Evolutionary conservation across 2,113 vertebrate species (phyloP), one percentile per base, ranked within the genome.

Genomic region (Seriola aureovittata): DNA sequence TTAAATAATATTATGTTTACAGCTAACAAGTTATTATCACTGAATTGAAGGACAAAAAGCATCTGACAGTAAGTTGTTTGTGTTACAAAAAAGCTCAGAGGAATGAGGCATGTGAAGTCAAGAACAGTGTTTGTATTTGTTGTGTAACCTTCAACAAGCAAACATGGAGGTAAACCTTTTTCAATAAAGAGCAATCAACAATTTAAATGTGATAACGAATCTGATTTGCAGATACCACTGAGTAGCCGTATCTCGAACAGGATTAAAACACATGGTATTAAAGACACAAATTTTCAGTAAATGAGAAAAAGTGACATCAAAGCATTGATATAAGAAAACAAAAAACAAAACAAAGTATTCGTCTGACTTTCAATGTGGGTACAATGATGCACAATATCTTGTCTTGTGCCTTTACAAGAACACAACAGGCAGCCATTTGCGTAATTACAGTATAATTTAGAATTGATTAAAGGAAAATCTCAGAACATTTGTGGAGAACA

Each of bases 161-260:
- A 75, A 48, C 32, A 8, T 62, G 21, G 29, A 75, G 78, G 85
- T 17, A 67, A 65, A 42, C 10, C 48, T 34, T 2, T 46, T 77
- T 57, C 55, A 75, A 3, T 16, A 6, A 68, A 76, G 42, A 88
- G 84, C 63, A 85, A 87, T 87, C 44, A 42, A 50, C 59, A 74
- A 81, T 80, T 77, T 44, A 52, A 86, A 78, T 72, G 48, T 46
- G 65, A 44, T 80, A 84, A 83, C 79, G 66, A 79, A 62, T 25
- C n/a, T 29, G 79, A 91, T 64, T 64, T 58, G 40, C 68, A 82
- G 82, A 87, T 81, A 86, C 1, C 25, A 71, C 46, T 78, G 55
- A 75, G 60, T 21, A 71, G 78, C 50, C 25, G 48, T 57, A 75
- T 78, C 79, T 85, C 23, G 7, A 58, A 59, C 32, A 70, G 7